Evolutionary conservation across 2,888 invertebrate species (phyloP), one percentile per base, ranked within the genome.

Genomic region (Lasioglossum oenotherae): DNA sequence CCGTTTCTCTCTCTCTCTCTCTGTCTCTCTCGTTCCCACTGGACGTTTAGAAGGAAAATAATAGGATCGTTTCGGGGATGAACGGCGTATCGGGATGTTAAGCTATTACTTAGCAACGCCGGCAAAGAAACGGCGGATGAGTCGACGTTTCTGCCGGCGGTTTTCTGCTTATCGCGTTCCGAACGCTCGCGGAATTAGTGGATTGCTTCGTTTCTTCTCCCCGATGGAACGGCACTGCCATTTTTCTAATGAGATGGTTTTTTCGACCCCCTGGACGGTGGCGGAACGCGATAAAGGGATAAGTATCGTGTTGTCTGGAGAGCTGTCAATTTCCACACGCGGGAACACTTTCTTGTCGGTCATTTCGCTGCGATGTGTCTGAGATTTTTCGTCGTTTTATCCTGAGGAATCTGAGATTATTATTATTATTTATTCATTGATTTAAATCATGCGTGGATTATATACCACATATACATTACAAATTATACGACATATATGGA

Each of bases 31-130:
- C 57, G 0, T 12, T 60, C 60, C n/a, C 27, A 4, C 64, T 64
- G 31, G 67, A 67, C n/a, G 57, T 14, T 60, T 35, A 44, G 35
- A 60, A 73, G 57, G 60, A 78, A 74, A 78, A 78, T 80, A 85
- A 78, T 76, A 64, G 80, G 46, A 85, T 82, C 72, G 79, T 79
- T 67, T 85, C 73, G 75, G 75, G 60, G 60, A 75, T 75, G 75
- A 75, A 31, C 57, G 57, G 60, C 60, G 38, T 75, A 60, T 75
- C 60, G 71, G 31, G 31, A 60, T 53, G 71, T 57, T 73, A 79
- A 53, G 35, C 44, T 57, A 75, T 46, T 46, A 64, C 44, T 41
- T 64, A 67, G 67, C 67, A 67, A 35, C 72, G 72, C 31, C 12
- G 67, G 80, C 80, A 74, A 44, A 80, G 27, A 75, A 75, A 75